A percentile compares a stretch with the other conserved stretches of the same genome.
Conservation (phyloP, 1,140 invertebrate species). For the Drosophila bifasciata region DNA sequence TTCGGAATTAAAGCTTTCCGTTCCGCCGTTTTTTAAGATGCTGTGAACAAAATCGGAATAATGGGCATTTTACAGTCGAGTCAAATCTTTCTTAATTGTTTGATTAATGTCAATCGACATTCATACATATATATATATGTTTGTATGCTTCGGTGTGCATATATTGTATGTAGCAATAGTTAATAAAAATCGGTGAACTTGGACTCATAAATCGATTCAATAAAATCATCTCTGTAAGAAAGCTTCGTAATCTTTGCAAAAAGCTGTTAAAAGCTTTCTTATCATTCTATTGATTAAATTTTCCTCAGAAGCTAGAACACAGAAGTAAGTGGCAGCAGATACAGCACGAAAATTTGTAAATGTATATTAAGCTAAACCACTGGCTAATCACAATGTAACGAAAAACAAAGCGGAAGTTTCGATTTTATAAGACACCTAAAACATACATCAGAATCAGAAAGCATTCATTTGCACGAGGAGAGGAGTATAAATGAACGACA, state of each 20-base stretch:
- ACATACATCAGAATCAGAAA: slow-evolving; percentile 13
- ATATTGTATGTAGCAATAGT: no score
- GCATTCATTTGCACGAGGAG: slow-evolving; percentile 22
- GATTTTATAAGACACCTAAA: not conserved
- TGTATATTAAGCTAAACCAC: slow-evolving; percentile 10
- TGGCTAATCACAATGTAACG: slow-evolving; percentile 34
- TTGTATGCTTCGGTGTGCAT: no score
- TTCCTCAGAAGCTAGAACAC: slow-evolving; percentile 25
- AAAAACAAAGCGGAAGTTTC: slow-evolving; percentile 30
- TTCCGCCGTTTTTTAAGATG: no score
- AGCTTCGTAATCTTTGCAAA: slow-evolving; percentile 11
- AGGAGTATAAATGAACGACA: slow-evolving; percentile 41
- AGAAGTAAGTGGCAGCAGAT: slow-evolving; percentile 31
- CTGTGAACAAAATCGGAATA: no score
- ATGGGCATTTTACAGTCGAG: no score
- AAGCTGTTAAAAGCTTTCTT: slow-evolving; percentile 41
- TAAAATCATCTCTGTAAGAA: slow-evolving; percentile 36
- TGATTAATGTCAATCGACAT: no score
- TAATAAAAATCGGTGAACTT: not conserved
- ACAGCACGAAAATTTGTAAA: slow-evolving; percentile 40
- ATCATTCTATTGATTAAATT: slow-evolving; percentile 50
- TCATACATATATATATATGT: no score
- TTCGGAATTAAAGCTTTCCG: no score
- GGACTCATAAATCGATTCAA: slow-evolving; percentile 28
- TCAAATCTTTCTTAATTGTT: no score